These are phyloP conservation scores for Anoncus sp. DNA, from an alignment of 2,888 invertebrate species.

Conservation along the genomic window DNA sequence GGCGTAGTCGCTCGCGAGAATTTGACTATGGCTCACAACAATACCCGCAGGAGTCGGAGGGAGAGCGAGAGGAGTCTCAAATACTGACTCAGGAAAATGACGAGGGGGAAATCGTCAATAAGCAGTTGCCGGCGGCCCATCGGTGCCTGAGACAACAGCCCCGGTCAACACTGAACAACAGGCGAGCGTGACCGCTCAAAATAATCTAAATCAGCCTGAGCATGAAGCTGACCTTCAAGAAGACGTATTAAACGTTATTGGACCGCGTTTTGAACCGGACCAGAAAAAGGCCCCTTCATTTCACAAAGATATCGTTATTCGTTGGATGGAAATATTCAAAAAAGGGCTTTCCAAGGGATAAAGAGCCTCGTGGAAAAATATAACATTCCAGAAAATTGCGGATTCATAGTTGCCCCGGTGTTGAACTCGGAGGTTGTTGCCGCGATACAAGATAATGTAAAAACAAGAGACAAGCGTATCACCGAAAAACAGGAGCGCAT, in stretches of 20 bases:
- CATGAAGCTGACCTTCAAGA: conserved; percentile 47
- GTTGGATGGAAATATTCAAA: conserved; percentile 48
- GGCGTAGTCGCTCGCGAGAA: conserved; percentile 21
- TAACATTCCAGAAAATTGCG: conserved; percentile 47
- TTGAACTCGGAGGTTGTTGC: conserved; percentile 50
- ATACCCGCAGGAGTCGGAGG: conserved; percentile 23
- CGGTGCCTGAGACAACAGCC: conserved; percentile 1
- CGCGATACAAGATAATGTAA: conserved; percentile 37
- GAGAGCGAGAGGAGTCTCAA: conserved; percentile 13
- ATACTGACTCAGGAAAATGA: conserved; percentile 9
- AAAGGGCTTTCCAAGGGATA: conserved; percentile 52
- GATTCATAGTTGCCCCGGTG: conserved; percentile 42
- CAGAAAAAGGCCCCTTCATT: conserved; percentile 8
- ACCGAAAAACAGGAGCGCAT: conserved; percentile 54
- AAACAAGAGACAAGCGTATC: conserved; percentile 50
- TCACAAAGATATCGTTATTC: conserved; percentile 44
- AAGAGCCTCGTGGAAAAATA: conserved; percentile 51
- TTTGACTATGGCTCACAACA: not conserved
- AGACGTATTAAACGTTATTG: conserved; percentile 38
- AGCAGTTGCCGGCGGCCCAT: not conserved
- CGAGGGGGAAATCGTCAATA: not conserved
- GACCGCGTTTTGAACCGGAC: conserved; percentile 36
- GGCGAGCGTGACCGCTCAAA: not conserved
- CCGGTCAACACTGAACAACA: conserved; percentile 3
- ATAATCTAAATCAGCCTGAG: conserved; percentile 11